phyloP scores from a whole-genome alignment of 2,888 invertebrate genomes.

The Dicranocentrus wangi region DNA sequence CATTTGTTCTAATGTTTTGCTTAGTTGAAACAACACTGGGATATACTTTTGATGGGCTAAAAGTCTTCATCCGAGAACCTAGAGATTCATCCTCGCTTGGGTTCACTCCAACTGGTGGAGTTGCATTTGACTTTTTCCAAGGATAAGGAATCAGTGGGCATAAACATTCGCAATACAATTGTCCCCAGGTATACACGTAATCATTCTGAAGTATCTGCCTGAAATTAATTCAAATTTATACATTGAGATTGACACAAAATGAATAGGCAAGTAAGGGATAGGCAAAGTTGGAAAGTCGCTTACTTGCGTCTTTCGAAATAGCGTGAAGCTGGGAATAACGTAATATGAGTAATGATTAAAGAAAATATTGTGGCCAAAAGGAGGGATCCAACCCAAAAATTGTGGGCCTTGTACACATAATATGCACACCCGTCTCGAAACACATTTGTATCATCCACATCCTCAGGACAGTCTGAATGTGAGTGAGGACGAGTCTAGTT shows the following conservation, averaged over 20 bases:
- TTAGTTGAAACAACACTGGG: neutral
- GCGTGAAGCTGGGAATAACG: neutral
- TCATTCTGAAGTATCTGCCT: neutral
- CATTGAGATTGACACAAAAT: neutral
- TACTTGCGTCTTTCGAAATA: slow-evolving; percentile 7
- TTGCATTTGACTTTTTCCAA: neutral
- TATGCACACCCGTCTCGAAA: neutral
- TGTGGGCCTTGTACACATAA: neutral
- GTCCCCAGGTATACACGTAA: neutral
- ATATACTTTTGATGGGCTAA: neutral
- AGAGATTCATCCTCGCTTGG: neutral
- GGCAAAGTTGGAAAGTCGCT: neutral
- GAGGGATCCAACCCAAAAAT: slow-evolving; percentile 1
- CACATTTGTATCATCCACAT: neutral
- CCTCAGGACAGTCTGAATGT: neutral
- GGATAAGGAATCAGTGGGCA: neutral
- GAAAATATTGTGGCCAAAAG: neutral
- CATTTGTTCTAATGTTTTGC: neutral
- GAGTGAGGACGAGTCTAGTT: neutral
- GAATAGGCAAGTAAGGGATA: neutral
- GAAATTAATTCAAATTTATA: neutral
- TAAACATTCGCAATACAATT: neutral
- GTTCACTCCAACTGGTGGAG: neutral
- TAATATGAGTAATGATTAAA: neutral
- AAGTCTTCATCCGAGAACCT: neutral